Evolutionary conservation across 2,888 invertebrate species (phyloP), one percentile per base, ranked within the genome.

Genomic region (Ischnus inquisitorius): DNA sequence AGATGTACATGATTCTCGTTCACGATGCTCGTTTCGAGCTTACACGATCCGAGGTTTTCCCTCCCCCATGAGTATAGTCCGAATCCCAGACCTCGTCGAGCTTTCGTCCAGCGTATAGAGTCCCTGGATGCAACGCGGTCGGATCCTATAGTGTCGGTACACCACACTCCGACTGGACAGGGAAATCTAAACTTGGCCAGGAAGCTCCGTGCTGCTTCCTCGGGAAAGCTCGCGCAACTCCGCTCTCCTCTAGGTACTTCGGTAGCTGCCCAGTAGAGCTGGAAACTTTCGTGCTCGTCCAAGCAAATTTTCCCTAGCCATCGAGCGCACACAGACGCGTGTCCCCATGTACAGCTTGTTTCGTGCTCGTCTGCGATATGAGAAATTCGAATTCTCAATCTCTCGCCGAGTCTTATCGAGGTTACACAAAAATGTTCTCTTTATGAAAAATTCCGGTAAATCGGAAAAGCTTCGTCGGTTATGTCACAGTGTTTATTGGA

Each of bases 401-500:
- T 62, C 64, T 34, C 22, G 25, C 39, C 46, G 8, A 22, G 14
- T 57, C 67, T 71, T 34, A 2, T 10, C 65, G 12, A 28, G 19
- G 16, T 3, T 25, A 16, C 51, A 14, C 25, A 39, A 54, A 65
- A 54, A 75, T 16, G 0, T 12, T 3, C 19, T 74, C 10, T 64
- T 81, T 69, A 65, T 28, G 51, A 65, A 46, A 60, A 65, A 75
- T 25, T 43, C 67, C 69, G 22, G 46, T 62, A 69, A 81, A 84
- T 84, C 74, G 67, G 43, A 69, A 65, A 60, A 65, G 46, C 16
- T 43, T 54, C 68, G 65, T 19, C 28, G 64, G 71, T 79, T 81
- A 85, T 83, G 82, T 75, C 46, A 67, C 41, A 64, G 62, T 80
- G 78, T 83, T 86, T 85, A 87, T 87, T 87, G 80, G 77, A 85